A percentile compares a stretch with the other conserved stretches of the same genome.
phyloP scores from a whole-genome alignment of 2,888 invertebrate genomes.

The Oxycera nigricornis region DNA sequence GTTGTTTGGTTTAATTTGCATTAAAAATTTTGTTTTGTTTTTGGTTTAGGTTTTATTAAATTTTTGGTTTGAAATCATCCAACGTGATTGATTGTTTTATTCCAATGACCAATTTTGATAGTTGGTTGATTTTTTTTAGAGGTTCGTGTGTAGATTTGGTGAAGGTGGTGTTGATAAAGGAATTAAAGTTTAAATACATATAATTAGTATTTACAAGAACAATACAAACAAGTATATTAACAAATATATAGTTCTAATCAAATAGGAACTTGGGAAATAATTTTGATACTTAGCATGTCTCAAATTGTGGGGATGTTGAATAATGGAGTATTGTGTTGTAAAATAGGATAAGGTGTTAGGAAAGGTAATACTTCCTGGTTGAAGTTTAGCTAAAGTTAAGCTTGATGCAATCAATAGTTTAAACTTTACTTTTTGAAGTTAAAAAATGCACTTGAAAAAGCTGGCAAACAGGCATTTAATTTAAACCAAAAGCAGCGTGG shows the following conservation, averaged over 20 bases:
- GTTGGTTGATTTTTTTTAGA: neutral
- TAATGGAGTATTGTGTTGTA: too few relatives aligned
- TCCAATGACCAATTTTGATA: constrained; percentile 15
- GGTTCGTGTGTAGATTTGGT: constrained; percentile 30
- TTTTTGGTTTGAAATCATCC: constrained; percentile 3
- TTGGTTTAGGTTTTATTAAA: constrained; percentile 31
- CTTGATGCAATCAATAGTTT: too few relatives aligned
- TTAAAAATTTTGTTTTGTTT: constrained; percentile 33
- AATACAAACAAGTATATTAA: constrained; percentile 37
- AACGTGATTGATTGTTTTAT: neutral
- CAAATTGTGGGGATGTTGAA: neutral
- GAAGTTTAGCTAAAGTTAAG: too few relatives aligned
- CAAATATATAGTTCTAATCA: neutral
- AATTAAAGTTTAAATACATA: constrained; percentile 41
- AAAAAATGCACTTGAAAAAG: too few relatives aligned
- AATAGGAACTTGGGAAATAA: neutral
- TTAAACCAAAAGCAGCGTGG: too few relatives aligned
- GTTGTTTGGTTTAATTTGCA: constrained; percentile 18
- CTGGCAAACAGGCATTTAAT: too few relatives aligned
- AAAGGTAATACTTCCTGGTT: too few relatives aligned
- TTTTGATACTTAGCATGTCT: too few relatives aligned
- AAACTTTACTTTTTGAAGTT: too few relatives aligned
- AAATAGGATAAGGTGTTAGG: too few relatives aligned
- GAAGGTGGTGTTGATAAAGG: constrained; percentile 30
- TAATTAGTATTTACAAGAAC: constrained; percentile 45